A percentile compares a stretch with the other conserved stretches of the same genome.
These are phyloP conservation scores for Plecturocebus donacophilus DNA, from an alignment of 2,113 vertebrate species.

Conservation along the genomic window DNA sequence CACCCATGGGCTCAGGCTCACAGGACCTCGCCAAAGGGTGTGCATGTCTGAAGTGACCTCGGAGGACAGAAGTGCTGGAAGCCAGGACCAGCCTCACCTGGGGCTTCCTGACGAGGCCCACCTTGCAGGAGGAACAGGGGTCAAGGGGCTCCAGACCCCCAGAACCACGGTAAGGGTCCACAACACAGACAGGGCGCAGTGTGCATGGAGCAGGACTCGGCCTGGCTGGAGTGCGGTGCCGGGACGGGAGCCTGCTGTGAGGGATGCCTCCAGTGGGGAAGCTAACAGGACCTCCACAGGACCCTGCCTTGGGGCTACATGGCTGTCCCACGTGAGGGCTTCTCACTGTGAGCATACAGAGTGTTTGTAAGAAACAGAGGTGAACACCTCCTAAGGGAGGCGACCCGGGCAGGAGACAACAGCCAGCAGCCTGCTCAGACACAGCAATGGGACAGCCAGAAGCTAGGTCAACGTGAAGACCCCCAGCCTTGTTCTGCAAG, in stretches of 20 bases:
- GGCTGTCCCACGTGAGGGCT: background rate
- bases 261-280: background rate
- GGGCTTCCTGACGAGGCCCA: background rate
- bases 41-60: background rate
- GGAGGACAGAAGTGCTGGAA: background rate
- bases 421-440: background rate
- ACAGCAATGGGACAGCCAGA: background rate
- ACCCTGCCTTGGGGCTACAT: background rate
- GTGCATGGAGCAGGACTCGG: background rate
- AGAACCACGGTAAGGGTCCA: accelerated
- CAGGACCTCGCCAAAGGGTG: background rate
- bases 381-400: background rate
- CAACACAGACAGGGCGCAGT: background rate
- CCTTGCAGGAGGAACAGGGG: background rate
- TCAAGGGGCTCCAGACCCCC: background rate
- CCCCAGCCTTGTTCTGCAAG: background rate
- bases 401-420: background rate
- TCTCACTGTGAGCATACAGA: background rate
- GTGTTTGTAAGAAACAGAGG: background rate
- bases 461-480: background rate
- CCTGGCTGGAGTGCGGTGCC: background rate
- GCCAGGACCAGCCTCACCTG: background rate
- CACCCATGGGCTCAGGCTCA: background rate
- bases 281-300: background rate
- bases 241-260: background rate